Evolutionary conservation across 2,113 vertebrate genomes (phyloP), one percentile per base, ranked within the genome.

Genomic region (Poecilia latipinna): DNA sequence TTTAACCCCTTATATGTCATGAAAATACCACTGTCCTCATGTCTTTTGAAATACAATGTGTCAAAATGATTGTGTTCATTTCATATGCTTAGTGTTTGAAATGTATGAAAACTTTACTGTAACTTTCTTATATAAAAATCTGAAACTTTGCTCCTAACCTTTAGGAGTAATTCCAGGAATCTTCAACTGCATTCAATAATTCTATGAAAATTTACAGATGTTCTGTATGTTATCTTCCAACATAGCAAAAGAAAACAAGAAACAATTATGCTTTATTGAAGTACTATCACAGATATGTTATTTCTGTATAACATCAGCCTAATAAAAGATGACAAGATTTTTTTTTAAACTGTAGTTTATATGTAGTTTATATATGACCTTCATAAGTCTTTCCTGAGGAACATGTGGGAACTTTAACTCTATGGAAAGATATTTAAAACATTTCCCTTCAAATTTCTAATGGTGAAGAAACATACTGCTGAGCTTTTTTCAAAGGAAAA

Each of bases 381-480:
- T 24, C 37, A 54, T 6, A 69, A 51, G 68, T 33, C 8, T 12
- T n/a, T 32, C 44, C 17, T 10, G 12, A 0, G 76, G 22, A 67
- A 78, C 65, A 12, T 65, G 39, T 68, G 66, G 66, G 66, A 32
- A 33, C 22, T 33, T 42, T 15, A 44, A 76, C 15, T 39, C 39
- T 33, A 39, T 68, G 57, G 66, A 62, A 74, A 82, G 22, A n/a
- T 69, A 54, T 26, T 72, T 61, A 19, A 60, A 37, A 57, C 6
- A 2, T 64, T 54, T 72, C 65, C 65, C 68, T 13, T 13, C 32
- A 60, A 33, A 60, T n/a, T 37, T 8, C 26, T 74, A 44, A 61
- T 77, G 54, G 32, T 22, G 32, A 6, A 70, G 72, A 32, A 65
- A 35, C 8, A 33, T 60, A 60, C n/a, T 35, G n/a, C 32, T 31